Percentiles rank a stretch among this genome's conserved stretches.
These are phyloP conservation scores for Callyntrura sp. DNA, from an alignment of 2,888 invertebrate genomes.

Conservation along the genomic window DNA sequence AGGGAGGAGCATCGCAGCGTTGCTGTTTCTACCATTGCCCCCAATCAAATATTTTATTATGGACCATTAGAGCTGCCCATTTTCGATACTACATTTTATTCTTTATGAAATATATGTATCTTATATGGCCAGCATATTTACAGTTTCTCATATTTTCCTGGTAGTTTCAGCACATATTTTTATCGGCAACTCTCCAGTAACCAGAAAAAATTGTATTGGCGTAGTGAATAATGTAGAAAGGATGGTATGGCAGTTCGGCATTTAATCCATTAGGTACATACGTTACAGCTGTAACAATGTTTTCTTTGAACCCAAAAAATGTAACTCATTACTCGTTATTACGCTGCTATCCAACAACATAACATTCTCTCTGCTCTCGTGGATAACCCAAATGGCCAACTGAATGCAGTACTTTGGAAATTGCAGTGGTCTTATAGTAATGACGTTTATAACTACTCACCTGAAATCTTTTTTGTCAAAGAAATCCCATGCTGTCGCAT, in stretches of 20 bases:
- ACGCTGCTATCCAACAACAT: too few relatives aligned
- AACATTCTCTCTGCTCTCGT: neutral
- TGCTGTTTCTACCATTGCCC: conserved; percentile 53
- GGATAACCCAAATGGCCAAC: neutral
- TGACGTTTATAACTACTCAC: conserved; percentile 86
- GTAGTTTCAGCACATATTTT: too few relatives aligned
- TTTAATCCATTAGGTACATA: conserved; percentile 42
- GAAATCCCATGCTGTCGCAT: conserved; percentile 92
- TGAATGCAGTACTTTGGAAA: conserved; percentile 6
- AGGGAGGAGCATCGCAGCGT: conserved; percentile 1
- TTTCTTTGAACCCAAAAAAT: conserved; percentile 41
- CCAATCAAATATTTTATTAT: conserved; percentile 58
- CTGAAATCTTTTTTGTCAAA: conserved; percentile 93
- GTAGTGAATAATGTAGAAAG: neutral
- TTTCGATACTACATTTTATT: neutral
- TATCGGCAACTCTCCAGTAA: too few relatives aligned
- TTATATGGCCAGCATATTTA: neutral
- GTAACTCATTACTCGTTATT: conserved; percentile 23
- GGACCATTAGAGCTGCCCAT: conserved; percentile 43
- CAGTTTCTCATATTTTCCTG: neutral
- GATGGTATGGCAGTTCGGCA: conserved; percentile 8
- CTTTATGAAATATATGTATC: neutral
- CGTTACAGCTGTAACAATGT: neutral
- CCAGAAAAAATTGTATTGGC: too few relatives aligned
- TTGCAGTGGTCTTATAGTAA: too few relatives aligned